A percentile compares a stretch with the other conserved stretches of the same genome.
These are phyloP conservation scores for Brenthis hecate DNA, from an alignment of 2,888 invertebrate species.

Conservation along the genomic window DNA sequence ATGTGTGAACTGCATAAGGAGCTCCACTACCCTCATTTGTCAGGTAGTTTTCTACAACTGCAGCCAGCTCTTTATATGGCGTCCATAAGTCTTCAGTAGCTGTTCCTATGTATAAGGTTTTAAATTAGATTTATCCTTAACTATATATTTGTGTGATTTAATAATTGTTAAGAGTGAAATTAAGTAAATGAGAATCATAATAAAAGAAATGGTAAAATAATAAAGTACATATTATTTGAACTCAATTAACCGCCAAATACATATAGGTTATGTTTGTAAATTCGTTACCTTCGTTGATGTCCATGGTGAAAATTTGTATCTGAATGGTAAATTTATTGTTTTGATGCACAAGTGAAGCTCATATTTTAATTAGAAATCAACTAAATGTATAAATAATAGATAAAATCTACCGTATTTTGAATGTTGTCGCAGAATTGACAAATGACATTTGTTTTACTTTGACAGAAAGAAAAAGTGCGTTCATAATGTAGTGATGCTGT, in stretches of 20 bases:
- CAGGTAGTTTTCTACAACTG: slow-evolving; percentile 86
- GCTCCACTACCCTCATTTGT: slow-evolving; percentile 81
- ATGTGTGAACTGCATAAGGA: slow-evolving; percentile 83
- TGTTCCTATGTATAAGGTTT: slow-evolving; percentile 49
- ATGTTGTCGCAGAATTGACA: neutral
- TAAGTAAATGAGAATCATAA: neutral
- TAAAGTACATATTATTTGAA: slow-evolving; percentile 17
- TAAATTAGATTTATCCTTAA: neutral
- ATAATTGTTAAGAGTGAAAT: slow-evolving; percentile 1
- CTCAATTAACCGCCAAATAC: slow-evolving; percentile 43
- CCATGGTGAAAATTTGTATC: slow-evolving; percentile 51
- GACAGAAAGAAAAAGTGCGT: too few species aligned
- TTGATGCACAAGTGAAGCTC: neutral
- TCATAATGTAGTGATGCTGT: too few species aligned
- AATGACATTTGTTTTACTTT: too few species aligned
- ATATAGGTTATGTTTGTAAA: slow-evolving; percentile 46
- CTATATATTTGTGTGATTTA: neutral
- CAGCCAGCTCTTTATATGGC: slow-evolving; percentile 89
- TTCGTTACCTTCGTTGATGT: slow-evolving; percentile 68
- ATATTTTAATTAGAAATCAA: slow-evolving; percentile 2
- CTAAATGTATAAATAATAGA: slow-evolving; percentile 8
- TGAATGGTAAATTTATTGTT: neutral
- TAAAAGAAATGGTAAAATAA: neutral
- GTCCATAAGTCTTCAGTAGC: slow-evolving; percentile 91
- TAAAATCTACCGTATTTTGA: slow-evolving; percentile 10